Percentiles rank a stretch among this genome's conserved stretches.
Conservation (phyloP, 2,888 invertebrate genomes). For the Lymantria monacha region DNA sequence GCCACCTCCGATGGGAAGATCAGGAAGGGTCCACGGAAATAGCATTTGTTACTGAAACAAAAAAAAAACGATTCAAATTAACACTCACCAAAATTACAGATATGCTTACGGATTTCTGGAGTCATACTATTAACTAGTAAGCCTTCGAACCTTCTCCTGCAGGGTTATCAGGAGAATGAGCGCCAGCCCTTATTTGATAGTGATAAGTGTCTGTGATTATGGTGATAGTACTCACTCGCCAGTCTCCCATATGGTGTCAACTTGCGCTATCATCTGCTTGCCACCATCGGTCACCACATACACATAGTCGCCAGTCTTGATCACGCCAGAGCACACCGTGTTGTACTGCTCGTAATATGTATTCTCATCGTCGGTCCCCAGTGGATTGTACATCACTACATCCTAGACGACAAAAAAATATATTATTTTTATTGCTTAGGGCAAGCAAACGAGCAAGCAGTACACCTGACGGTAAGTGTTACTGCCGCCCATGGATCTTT, state of each 20-base stretch:
- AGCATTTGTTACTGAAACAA: slow-evolving; percentile 90
- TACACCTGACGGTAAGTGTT: too few species aligned
- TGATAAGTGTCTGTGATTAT: too few species aligned
- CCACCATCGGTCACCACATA: slow-evolving; percentile 96
- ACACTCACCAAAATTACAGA: too few species aligned
- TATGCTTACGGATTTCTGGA: too few species aligned
- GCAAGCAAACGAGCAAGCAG: too few species aligned
- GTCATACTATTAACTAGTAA: too few species aligned
- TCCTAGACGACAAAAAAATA: slow-evolving; percentile 78
- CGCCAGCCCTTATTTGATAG: too few species aligned
- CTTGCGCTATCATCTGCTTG: slow-evolving; percentile 94
- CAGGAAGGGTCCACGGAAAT: slow-evolving; percentile 97
- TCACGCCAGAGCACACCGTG: slow-evolving; percentile 90
- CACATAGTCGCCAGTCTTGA: slow-evolving; percentile 96
- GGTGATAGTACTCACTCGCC: slow-evolving; percentile 87
- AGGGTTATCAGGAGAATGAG: too few species aligned
- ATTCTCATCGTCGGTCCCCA: slow-evolving; percentile 88
- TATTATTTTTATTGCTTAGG: neutral
- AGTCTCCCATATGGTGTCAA: slow-evolving; percentile 97
- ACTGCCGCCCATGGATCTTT: too few species aligned
- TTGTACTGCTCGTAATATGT: slow-evolving; percentile 97
- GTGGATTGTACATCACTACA: slow-evolving; percentile 87
- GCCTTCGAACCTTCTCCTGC: too few species aligned
- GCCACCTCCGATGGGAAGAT: slow-evolving; percentile 94
- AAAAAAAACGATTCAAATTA: slow-evolving; percentile 1